Evolutionary conservation across 2,888 invertebrate species (phyloP), one percentile per base, ranked within the genome.

Genomic region (Leucoptera coffeella): DNA sequence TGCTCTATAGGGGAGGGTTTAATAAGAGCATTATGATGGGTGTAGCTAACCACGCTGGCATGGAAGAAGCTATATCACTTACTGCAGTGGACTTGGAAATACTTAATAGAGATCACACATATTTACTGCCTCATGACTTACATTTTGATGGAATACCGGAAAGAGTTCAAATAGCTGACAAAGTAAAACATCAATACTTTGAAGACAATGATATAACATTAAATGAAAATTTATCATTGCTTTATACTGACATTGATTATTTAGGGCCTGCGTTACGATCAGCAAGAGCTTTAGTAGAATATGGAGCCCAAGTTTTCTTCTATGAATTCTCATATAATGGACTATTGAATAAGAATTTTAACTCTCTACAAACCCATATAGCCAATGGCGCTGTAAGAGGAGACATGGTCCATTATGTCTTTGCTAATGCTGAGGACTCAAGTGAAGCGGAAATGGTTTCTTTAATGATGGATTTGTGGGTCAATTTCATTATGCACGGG

Each of bases 251-350:
- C 27, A 42, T 44, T 4, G 45, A 38, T 14, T 67, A 59, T 30
- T 34, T 58, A 3, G 42, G 53, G 4, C 57, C 60, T 4, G 43
- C 40, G 5, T 36, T 61, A 2, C 42, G 64, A 12, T 38, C 42
- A 4, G 54, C 61, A 1, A 43, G 61, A 22, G 36, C 40, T 9
- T 32, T 64, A 7, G 40, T 45, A 1, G 29, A 37, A 12, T 44
- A 45, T 8, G 59, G 57, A 2, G 58, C 64, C 1, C 62, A 57
- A 0, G 72, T 76, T 2, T 77, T 61, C 34, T 54, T 76, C 37
- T 77, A 75, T 36, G 71, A 76, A 34, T 77, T 76, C 38, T 55
- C 64, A 6, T 77, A 62, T 30, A 62, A 69, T 12, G 74, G 74
- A 3, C 40, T 50, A 3, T 37, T 73, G 30, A 73, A 73, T 8